Evolutionary conservation across 1,140 invertebrate species (phyloP).

Genomic region (Drosophila biarmipes): DNA sequence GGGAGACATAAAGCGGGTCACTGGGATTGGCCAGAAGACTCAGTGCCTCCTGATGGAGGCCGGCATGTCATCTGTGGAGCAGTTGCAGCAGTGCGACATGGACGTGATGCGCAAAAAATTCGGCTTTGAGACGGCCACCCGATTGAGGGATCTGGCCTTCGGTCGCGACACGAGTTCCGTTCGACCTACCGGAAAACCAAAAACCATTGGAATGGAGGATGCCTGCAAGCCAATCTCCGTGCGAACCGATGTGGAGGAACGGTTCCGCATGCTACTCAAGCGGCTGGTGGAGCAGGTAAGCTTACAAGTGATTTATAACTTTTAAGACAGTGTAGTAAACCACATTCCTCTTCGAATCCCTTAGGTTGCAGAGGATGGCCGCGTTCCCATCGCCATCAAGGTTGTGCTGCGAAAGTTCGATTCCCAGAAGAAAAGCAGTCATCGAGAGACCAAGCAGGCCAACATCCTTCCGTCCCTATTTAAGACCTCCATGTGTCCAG

Average conservation of each 20-base stretch:
- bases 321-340: too few relatives aligned
- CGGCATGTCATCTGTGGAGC: conserved; percentile 87
- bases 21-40: conserved; percentile 90
- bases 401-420: conserved; percentile 90
- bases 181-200: conserved; percentile 89
- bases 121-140: conserved; percentile 88
- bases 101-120: conserved; percentile 87
- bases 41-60: conserved; percentile 87
- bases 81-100: conserved; percentile 88
- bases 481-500: conserved; percentile 84
- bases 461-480: conserved; percentile 88
- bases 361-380: conserved; percentile 89
- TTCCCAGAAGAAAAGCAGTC: conserved; percentile 86
- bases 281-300: conserved; percentile 87
- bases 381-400: conserved; percentile 90
- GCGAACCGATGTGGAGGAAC: conserved; percentile 89
- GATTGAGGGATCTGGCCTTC: conserved; percentile 88
- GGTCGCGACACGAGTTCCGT: conserved; percentile 89
- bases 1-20: conserved; percentile 87
- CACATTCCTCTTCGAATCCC: neutral
- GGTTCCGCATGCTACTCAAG: conserved; percentile 88
- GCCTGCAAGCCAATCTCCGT: conserved; percentile 89
- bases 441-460: conserved; percentile 90
- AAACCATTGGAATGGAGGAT: conserved; percentile 90
- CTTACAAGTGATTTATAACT: too few relatives aligned